A percentile compares a stretch with the other conserved stretches of the same genome.
These are phyloP conservation scores for Meles meles DNA, from an alignment of 2,113 vertebrate genomes.

Conservation along the genomic window DNA sequence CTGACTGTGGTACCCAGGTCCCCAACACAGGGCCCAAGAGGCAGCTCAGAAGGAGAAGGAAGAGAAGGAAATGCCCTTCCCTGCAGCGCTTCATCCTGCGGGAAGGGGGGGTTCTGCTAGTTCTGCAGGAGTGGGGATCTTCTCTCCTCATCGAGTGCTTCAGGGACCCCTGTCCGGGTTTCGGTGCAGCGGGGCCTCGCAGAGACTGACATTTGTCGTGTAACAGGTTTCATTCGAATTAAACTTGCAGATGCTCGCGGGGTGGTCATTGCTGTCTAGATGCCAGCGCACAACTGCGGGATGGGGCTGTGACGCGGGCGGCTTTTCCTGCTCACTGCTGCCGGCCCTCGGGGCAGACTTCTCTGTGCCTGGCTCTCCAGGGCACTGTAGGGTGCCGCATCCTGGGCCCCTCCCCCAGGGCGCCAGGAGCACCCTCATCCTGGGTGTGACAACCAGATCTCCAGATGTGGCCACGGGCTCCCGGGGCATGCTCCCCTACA, in stretches of 20 bases:
- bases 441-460: neutral
- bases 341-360: neutral
- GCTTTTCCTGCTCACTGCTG: neutral
- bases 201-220: rapidly evolving
- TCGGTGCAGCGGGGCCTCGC: neutral
- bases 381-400: neutral
- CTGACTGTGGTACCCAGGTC: neutral
- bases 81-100: neutral
- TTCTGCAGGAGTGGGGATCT: neutral
- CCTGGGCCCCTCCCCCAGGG: neutral
- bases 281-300: neutral
- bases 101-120: neutral
- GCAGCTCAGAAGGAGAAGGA: neutral
- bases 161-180: neutral
- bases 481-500: neutral
- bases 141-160: rapidly evolving
- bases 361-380: neutral
- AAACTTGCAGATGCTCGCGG: neutral
- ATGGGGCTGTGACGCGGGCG: neutral
- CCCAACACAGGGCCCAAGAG: neutral
- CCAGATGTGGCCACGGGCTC: neutral
- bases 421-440: neutral
- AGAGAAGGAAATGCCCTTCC: neutral
- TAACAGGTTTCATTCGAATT: neutral
- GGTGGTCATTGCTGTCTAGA: rapidly evolving